Evolutionary conservation across 2,888 invertebrate genomes (phyloP).

Genomic region (Ceriagrion tenellum): DNA sequence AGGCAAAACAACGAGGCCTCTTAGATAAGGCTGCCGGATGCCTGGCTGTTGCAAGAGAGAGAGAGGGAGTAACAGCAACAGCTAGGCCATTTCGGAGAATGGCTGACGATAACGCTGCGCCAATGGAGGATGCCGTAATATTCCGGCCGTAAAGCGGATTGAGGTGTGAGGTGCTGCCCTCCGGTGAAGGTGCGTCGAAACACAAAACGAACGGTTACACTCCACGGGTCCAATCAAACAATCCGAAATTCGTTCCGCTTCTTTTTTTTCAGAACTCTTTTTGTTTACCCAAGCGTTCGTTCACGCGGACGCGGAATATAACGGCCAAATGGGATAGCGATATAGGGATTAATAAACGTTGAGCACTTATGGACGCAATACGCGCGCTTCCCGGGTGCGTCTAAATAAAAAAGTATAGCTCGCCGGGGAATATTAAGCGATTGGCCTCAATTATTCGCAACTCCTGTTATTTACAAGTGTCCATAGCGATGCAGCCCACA

Average conservation of each 20-base stretch:
- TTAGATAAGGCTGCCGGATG: conserved; percentile 53
- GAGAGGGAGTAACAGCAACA: conserved; percentile 58
- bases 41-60: conserved; percentile 40
- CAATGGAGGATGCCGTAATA: conserved; percentile 68
- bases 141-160: conserved; percentile 64
- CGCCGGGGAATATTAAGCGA: conserved; percentile 39
- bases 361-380: conserved; percentile 32
- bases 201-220: conserved; percentile 62
- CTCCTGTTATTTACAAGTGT: conserved; percentile 10
- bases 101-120: conserved; percentile 61
- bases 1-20: conserved; percentile 59
- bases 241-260: conserved; percentile 59
- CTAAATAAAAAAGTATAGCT: conserved; percentile 41
- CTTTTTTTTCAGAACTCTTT: conserved; percentile 37
- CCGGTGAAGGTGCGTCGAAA: conserved; percentile 65
- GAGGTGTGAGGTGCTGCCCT: conserved; percentile 68
- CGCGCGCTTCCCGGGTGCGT: background rate
- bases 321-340: conserved; percentile 40
- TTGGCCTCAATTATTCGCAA: conserved; percentile 42
- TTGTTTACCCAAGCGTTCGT: conserved; percentile 45
- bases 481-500: background rate
- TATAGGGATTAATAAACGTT: conserved; percentile 63
- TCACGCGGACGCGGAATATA: conserved; percentile 45
- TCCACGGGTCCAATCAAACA: conserved; percentile 61
- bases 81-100: conserved; percentile 57